A percentile compares a stretch with the other conserved stretches of the same genome.
Conservation (phyloP, 2,888 invertebrate species). For the Penaeus monodon region DNA sequence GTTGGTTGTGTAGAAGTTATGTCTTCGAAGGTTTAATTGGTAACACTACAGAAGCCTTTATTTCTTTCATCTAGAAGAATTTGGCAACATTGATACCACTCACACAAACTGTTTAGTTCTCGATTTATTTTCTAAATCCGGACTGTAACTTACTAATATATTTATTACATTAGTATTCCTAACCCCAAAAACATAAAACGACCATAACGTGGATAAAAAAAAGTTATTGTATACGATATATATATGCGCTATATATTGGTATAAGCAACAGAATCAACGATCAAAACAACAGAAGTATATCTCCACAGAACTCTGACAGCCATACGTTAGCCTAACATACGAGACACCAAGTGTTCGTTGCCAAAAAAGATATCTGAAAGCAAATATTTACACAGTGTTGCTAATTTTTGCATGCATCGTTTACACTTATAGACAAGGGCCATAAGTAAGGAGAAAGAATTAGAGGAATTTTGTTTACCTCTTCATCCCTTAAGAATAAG, state of each 20-base stretch:
- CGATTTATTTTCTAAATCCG: not conserved
- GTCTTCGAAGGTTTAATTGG: too few relatives aligned
- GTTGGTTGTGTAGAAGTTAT: too few relatives aligned
- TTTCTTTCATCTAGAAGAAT: too few relatives aligned
- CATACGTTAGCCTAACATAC: not conserved
- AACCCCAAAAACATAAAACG: not conserved
- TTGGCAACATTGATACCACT: too few relatives aligned
- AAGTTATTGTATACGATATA: slow-evolving; percentile 11
- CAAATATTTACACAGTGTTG: slow-evolving; percentile 5
- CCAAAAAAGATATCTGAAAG: slow-evolving; percentile 22
- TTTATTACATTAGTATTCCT: slow-evolving; percentile 3
- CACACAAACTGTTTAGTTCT: not conserved
- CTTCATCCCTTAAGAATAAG: slow-evolving; percentile 8
- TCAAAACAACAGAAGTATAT: slow-evolving; percentile 18
- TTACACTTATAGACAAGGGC: slow-evolving; percentile 5
- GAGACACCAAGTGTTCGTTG: slow-evolving; percentile 25
- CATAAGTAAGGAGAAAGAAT: slow-evolving; percentile 8
- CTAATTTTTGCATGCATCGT: slow-evolving; percentile 3
- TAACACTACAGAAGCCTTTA: too few relatives aligned
- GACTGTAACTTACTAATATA: not conserved
- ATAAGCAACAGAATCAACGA: slow-evolving; percentile 22
- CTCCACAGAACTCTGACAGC: not conserved
- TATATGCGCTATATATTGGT: slow-evolving; percentile 21
- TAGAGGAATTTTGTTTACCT: not conserved
- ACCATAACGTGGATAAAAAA: slow-evolving; percentile 24